phyloP scores from a whole-genome alignment of 2,113 vertebrate genomes.

The Strix aluco region DNA sequence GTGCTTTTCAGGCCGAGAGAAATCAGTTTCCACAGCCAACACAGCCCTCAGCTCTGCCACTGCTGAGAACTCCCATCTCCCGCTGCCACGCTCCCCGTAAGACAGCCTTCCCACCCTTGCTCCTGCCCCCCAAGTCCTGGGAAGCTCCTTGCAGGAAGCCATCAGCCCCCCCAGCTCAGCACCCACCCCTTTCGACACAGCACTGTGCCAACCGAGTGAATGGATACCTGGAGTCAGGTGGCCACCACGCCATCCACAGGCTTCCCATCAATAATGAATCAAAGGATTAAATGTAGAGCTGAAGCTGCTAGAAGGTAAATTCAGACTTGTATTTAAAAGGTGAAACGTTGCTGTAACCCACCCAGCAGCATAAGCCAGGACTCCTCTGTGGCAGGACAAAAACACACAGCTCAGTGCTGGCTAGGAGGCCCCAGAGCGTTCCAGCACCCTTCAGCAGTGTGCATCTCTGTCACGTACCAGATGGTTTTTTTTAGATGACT shows the following conservation, averaged over 20 bases:
- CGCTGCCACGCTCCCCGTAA: not conserved
- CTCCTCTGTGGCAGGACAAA: not conserved
- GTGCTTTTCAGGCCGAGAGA: not conserved
- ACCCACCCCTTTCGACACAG: not conserved
- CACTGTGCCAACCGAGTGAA: not conserved
- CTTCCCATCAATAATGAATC: not conserved
- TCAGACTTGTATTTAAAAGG: not conserved
- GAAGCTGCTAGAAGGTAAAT: not conserved
- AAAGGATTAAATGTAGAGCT: not conserved
- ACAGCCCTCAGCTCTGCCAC: not conserved
- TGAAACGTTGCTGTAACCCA: not conserved
- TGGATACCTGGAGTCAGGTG: not conserved
- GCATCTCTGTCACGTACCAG: not conserved
- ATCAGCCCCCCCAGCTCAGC: not conserved
- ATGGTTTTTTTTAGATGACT: not conserved
- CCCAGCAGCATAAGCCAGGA: not conserved
- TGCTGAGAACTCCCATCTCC: not conserved
- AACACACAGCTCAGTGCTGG: fast-evolving
- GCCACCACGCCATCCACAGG: fast-evolving
- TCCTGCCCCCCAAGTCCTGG: not conserved
- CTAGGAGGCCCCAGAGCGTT: fast-evolving
- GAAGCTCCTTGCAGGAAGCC: not conserved
- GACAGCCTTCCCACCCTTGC: not conserved
- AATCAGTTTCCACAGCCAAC: not conserved
- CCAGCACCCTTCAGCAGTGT: not conserved